Evolutionary conservation across 2,888 invertebrate species (phyloP), one percentile per base, ranked within the genome.

Genomic region (Asteroscopus sphinx): DNA sequence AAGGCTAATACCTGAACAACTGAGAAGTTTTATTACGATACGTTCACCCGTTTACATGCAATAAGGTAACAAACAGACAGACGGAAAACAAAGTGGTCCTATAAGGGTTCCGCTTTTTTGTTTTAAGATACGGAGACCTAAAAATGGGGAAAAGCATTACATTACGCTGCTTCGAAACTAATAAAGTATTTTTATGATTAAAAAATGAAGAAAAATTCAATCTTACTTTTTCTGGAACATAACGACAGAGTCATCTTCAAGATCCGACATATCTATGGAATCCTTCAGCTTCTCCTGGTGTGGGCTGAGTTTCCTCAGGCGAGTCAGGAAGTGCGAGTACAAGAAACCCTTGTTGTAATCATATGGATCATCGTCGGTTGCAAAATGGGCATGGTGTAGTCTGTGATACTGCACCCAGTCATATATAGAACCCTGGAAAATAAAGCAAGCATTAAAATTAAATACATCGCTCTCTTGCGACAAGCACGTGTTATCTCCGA

Each of bases 351-450:
- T 96, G 1, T 95, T 95, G 77, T 96, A 96, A 82, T 98, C 96
- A 86, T 96, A 98, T 0, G 98, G 98, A 86, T 98, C 98, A 46
- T 96, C 95, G 30, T 96, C 96, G 0, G 97, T 97, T 11, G 96
- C 96, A 65, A 96, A 97, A 81, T 96, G 95, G 55, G 96, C 95
- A 85, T 98, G 98, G 77, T 98, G 98, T 9, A 98, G 89, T 47
- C 98, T 95, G 88, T 98, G 98, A 62, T 96, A 93, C 51, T 96
- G 94, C 0, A 97, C 97, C 98, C 98, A 98, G 75, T 97, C 96
- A 88, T 97, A 97, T 74, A 98, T 96, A 11, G 97, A 91, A 60
- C 98, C 98, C 97, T 97, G 81, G 11, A 89, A 87, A 55, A 37
- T 1, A 3, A 1, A 42, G n/a, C 8, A 25, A 8, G n/a, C n/a